phyloP scores from a whole-genome alignment of 1,140 invertebrate genomes.

The Brachystomella parvula region DNA sequence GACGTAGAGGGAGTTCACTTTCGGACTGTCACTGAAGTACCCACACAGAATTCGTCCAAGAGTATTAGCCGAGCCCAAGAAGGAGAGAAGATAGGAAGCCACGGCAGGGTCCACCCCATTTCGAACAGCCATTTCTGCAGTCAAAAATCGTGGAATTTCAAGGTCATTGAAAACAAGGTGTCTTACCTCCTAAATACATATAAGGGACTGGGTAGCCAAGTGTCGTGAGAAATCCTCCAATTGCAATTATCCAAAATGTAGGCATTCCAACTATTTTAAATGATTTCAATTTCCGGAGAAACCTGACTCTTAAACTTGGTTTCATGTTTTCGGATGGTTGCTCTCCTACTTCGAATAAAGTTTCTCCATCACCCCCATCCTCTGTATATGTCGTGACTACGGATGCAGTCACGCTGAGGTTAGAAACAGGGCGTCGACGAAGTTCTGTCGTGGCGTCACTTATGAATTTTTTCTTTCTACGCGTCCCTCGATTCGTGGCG shows the following conservation, averaged over 20 bases:
- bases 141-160: not conserved
- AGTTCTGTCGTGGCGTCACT: not conserved
- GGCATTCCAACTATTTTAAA: not conserved
- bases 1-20: slow-evolving; percentile 77
- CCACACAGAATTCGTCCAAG: slow-evolving; percentile 76
- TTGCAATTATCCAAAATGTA: not conserved
- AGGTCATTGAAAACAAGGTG: not conserved
- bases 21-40: slow-evolving; percentile 73
- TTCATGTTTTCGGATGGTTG: not conserved
- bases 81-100: slow-evolving; percentile 59
- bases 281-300: not conserved
- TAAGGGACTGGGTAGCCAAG: slow-evolving; percentile 5
- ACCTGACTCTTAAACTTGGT: not conserved
- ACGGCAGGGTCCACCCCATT: not conserved
- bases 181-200: not conserved
- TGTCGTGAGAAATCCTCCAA: not conserved
- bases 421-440: not conserved
- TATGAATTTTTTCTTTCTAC: no score
- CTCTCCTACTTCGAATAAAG: not conserved
- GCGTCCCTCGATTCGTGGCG: not conserved
- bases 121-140: not conserved
- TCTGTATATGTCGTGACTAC: no score
- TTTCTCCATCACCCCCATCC: not conserved
- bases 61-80: slow-evolving; percentile 76
- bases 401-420: not conserved